Evolutionary conservation across 2,888 invertebrate genomes (phyloP).

Genomic region (Eupeodes latifasciatus): DNA sequence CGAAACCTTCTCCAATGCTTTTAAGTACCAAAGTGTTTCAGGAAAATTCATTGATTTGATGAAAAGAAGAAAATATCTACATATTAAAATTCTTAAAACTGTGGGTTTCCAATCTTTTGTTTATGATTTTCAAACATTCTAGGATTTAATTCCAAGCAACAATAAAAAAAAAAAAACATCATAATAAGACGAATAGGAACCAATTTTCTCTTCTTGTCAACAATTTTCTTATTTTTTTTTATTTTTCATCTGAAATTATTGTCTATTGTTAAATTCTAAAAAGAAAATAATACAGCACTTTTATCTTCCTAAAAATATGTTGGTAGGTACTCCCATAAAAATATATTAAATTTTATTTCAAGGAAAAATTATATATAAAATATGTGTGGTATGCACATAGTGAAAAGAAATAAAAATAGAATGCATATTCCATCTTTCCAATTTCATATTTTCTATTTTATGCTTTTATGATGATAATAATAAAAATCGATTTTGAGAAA

Average conservation of each 20-base stretch:
- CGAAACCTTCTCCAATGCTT: too few species aligned
- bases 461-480: not conserved
- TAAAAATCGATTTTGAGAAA: slow-evolving; percentile 19
- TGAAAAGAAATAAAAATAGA: too few species aligned
- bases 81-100: not conserved
- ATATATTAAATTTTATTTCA: slow-evolving; percentile 2
- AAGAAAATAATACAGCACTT: not conserved
- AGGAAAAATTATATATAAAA: not conserved
- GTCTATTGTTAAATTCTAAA: not conserved
- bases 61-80: too few species aligned
- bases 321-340: not conserved
- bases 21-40: too few species aligned
- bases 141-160: not conserved
- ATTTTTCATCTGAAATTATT: not conserved
- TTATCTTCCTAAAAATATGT: not conserved
- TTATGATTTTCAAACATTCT: not conserved
- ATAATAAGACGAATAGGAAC: not conserved
- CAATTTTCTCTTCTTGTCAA: not conserved
- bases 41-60: too few species aligned
- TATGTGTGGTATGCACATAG: too few species aligned
- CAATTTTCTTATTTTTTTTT: not conserved
- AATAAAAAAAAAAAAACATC: not conserved
- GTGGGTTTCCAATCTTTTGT: not conserved
- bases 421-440: not conserved
- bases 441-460: not conserved